Conservation (phyloP, 1,140 invertebrate genomes). For the Orussus abietinus region DNA sequence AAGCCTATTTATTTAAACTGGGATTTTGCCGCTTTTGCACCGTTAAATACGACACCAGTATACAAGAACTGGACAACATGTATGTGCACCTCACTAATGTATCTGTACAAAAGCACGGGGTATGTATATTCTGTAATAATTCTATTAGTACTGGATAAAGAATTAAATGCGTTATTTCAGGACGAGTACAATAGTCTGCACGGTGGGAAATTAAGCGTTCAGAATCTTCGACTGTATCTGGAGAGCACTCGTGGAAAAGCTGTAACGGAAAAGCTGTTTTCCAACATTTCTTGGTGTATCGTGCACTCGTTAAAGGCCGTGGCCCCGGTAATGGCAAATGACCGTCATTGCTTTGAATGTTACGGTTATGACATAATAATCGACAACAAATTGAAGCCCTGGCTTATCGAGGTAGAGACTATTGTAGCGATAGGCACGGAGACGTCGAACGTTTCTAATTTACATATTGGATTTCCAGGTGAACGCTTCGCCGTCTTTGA, state of each 20-base stretch:
- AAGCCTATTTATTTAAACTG: constrained; percentile 69
- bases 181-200: constrained; percentile 93
- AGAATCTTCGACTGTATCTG: constrained; percentile 85
- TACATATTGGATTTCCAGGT: constrained; percentile 57
- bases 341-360: constrained; percentile 79
- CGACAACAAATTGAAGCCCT: constrained; percentile 80
- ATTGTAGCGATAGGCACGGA: background rate
- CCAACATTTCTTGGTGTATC: constrained; percentile 85
- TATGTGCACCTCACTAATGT: constrained; percentile 86
- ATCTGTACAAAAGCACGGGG: constrained; percentile 83
- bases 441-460: background rate
- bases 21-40: constrained; percentile 86
- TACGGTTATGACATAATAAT: constrained; percentile 87
- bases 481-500: constrained; percentile 91
- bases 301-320: constrained; percentile 80
- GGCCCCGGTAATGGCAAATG: constrained; percentile 70
- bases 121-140: constrained; percentile 44
- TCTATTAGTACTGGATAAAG: constrained; percentile 19
- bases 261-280: constrained; percentile 79
- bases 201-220: constrained; percentile 90
- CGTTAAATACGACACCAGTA: constrained; percentile 69
- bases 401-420: constrained; percentile 69
- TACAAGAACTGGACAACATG: constrained; percentile 77
- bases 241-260: constrained; percentile 87
- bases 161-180: constrained; percentile 46